Base-by-base conservation (phyloP, 2,888 invertebrate genomes). In the Clitarchus hookeri region DNA sequence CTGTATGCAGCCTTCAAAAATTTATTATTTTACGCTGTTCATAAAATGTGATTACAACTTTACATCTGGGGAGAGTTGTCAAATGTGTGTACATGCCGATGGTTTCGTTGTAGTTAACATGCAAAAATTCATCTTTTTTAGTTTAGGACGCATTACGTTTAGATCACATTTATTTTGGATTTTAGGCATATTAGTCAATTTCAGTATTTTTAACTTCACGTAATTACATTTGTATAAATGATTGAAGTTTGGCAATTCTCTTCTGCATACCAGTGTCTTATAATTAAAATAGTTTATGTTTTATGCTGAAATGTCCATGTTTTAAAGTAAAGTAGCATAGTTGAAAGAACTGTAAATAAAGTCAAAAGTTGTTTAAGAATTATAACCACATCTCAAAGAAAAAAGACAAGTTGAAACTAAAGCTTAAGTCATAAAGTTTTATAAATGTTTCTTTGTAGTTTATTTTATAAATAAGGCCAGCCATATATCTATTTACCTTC, bases 361-460 rank as follows among this genome's bases (percentile, higher is more conserved):
- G n/a, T 23, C 65, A 65, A 65, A 65, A 65, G 19, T 65, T 12
- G 65, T n/a, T 12, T 65, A 65, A 65, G 11, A 65, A n/a, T 65
- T 65, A 19, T 65, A 65, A 11, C 65, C 65, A 65, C 8, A 2
- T 65, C 65, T 65, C 65, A 65, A 65, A 65, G n/a, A 65, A 65
- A 53, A 53, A 65, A 65, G 65, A 65, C 65, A 65, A 65, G n/a
- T 8, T 65, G 65, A 65, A 65, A 23, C 23, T 65, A 65, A n/a
- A 23, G n/a, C 65, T 65, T 65, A n/a, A 65, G 65, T 65, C 65
- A 65, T 65, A 65, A 65, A 65, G n/a, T 65, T 65, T 65, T 65
- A 65, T 65, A 65, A 65, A 65, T 65, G n/a, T 65, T 65, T 65
- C 65, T 1, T 23, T 65, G 65, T 65, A 65, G 8, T 65, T 65